phyloP scores from a whole-genome alignment of 2,888 invertebrate species.

The Globia sparganii region DNA sequence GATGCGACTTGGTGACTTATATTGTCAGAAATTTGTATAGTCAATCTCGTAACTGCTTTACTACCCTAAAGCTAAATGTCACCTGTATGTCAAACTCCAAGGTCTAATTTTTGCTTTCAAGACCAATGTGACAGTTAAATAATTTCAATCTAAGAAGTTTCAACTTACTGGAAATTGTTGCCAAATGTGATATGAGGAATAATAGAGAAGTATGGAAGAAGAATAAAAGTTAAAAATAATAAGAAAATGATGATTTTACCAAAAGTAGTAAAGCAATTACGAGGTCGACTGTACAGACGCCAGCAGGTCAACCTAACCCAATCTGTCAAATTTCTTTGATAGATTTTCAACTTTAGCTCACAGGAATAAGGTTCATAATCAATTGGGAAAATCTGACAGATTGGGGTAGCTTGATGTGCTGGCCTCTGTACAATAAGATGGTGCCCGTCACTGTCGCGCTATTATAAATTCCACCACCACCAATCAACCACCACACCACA shows the following conservation, averaged over 20 bases:
- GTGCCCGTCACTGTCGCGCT: not conserved
- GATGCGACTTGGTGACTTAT: not conserved
- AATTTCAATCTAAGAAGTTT: not conserved
- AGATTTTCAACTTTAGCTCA: no score
- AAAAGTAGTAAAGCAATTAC: not conserved
- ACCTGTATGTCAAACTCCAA: not conserved
- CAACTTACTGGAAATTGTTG: not conserved
- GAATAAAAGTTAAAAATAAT: not conserved
- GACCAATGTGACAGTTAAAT: not conserved
- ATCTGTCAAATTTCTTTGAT: no score
- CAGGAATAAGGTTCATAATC: no score
- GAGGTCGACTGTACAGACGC: no score
- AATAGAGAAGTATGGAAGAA: not conserved
- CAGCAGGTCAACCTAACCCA: no score
- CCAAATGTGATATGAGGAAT: no score
- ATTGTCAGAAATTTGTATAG: not conserved
- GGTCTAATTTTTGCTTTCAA: not conserved
- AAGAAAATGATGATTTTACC: not conserved
- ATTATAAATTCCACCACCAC: not conserved
- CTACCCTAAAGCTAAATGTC: not conserved
- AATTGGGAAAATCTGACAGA: no score
- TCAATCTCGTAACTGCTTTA: not conserved
- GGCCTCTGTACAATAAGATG: not conserved
- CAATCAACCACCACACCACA: no score
- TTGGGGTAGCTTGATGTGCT: no score